These are phyloP conservation scores for Megalops atlanticus DNA, from an alignment of 2,113 vertebrate genomes.

Conservation along the genomic window DNA sequence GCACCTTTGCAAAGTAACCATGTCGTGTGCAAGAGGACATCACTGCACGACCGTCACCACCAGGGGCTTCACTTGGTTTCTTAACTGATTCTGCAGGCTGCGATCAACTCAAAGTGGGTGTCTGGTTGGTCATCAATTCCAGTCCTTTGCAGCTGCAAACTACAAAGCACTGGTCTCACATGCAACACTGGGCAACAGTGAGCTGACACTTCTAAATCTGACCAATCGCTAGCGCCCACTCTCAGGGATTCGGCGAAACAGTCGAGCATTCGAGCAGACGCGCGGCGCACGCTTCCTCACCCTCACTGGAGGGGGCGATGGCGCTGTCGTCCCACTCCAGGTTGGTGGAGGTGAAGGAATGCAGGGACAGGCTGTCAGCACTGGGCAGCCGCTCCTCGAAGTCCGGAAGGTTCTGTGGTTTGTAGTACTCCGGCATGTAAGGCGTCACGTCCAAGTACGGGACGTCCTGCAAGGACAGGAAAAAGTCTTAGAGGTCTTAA, in stretches of 20 bases:
- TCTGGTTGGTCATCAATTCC: neutral
- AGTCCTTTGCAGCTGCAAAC: neutral
- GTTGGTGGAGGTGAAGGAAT: constrained; percentile 98
- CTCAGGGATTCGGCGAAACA: neutral
- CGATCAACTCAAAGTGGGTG: neutral
- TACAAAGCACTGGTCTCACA: neutral
- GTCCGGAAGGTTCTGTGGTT: constrained; percentile 92
- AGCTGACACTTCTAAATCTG: neutral
- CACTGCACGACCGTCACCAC: neutral
- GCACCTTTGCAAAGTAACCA: neutral
- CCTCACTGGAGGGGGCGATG: constrained; percentile 97
- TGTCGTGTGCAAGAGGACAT: neutral
- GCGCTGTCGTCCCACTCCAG: constrained; percentile 98
- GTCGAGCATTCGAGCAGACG: neutral
- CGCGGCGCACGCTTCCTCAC: constrained; percentile 58
- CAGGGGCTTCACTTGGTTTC: neutral
- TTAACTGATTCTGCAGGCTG: neutral
- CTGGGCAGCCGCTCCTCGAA: constrained; percentile 93
- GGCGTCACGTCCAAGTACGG: constrained; percentile 95
- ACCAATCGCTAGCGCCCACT: neutral
- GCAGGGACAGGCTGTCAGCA: constrained; percentile 92
- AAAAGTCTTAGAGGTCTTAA: no score
- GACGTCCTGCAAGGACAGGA: constrained; percentile 76
- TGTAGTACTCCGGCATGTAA: constrained; percentile 99
- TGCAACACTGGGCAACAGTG: neutral